Percentiles rank a stretch among this genome's conserved stretches.
These are phyloP conservation scores for Drosophila azteca DNA, from an alignment of 1,140 invertebrate species.

Conservation along the genomic window DNA sequence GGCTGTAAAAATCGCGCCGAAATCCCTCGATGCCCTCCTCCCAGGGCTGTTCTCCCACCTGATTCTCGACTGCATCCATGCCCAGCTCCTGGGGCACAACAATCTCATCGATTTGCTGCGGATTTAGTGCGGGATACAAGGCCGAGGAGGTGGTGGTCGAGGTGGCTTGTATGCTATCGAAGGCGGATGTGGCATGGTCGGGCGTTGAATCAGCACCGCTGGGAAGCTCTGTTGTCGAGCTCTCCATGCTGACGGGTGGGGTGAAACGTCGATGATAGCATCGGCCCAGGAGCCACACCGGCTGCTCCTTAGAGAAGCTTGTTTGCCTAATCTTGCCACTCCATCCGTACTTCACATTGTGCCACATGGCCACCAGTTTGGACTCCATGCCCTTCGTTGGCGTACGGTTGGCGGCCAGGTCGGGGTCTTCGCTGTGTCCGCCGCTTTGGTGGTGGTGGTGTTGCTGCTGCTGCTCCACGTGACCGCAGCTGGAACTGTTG, in stretches of 20 bases:
- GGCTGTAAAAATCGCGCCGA: constrained; percentile 90
- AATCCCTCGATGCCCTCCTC: constrained; percentile 90
- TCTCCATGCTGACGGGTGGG: constrained; percentile 87
- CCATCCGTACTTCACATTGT: constrained; percentile 95
- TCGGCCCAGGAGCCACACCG: constrained; percentile 92
- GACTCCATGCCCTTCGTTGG: constrained; percentile 90
- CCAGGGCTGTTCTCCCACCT: constrained; percentile 85
- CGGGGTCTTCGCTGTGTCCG: constrained; percentile 31
- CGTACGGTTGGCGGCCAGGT: constrained; percentile 68
- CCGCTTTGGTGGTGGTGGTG: neutral
- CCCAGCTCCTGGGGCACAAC: constrained; percentile 83
- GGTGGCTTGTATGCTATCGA: constrained; percentile 59
- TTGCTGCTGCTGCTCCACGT: constrained; percentile 54
- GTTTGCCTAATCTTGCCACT: constrained; percentile 90
- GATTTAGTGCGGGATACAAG: constrained; percentile 69
- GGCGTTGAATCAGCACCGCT: constrained; percentile 59
- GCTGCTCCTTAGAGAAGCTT: constrained; percentile 93
- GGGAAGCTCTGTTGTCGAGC: constrained; percentile 87
- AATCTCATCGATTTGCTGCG: constrained; percentile 75
- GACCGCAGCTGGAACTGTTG: constrained; percentile 40
- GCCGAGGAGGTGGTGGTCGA: constrained; percentile 18
- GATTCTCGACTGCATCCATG: constrained; percentile 85
- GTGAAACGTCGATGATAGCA: constrained; percentile 91
- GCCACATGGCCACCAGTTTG: constrained; percentile 93
- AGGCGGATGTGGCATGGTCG: constrained; percentile 67